Percentiles rank a stretch among this genome's conserved stretches.
phyloP scores from a whole-genome alignment of 2,113 vertebrate species.

The Merops nubicus region DNA sequence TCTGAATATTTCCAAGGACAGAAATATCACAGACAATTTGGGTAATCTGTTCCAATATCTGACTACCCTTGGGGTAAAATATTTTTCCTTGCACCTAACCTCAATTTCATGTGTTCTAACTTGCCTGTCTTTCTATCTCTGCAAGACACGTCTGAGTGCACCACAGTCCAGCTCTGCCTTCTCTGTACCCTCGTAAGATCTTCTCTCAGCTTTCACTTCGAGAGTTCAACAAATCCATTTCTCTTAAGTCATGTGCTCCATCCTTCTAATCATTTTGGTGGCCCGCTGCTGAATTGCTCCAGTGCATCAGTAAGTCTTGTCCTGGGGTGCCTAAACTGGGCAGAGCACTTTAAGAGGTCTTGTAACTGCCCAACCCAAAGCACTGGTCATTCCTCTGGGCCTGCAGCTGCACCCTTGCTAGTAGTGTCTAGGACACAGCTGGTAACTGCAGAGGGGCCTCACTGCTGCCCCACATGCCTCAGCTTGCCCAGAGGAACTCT shows the following conservation, averaged over 20 bases:
- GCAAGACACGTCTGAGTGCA: background rate
- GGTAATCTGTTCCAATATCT: background rate
- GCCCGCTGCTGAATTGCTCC: background rate
- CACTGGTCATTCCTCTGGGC: background rate
- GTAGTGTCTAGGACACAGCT: background rate
- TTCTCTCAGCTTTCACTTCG: background rate
- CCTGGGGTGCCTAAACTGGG: background rate
- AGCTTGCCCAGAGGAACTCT: background rate
- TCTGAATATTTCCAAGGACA: background rate
- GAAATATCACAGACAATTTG: background rate
- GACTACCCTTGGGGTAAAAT: background rate
- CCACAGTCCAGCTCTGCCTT: background rate
- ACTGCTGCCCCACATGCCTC: background rate
- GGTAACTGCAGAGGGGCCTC: background rate
- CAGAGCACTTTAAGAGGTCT: background rate
- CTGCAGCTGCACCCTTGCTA: fast-evolving
- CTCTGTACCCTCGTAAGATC: background rate
- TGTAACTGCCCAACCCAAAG: background rate
- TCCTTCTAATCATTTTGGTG: background rate
- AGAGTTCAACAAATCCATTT: background rate
- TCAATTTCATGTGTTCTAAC: background rate
- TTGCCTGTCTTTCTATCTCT: background rate
- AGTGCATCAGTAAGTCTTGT: background rate
- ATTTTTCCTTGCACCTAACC: background rate
- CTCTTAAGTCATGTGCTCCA: background rate